Base-by-base conservation (phyloP, 2,113 vertebrate genomes). In the Atlantisia rogersi region DNA sequence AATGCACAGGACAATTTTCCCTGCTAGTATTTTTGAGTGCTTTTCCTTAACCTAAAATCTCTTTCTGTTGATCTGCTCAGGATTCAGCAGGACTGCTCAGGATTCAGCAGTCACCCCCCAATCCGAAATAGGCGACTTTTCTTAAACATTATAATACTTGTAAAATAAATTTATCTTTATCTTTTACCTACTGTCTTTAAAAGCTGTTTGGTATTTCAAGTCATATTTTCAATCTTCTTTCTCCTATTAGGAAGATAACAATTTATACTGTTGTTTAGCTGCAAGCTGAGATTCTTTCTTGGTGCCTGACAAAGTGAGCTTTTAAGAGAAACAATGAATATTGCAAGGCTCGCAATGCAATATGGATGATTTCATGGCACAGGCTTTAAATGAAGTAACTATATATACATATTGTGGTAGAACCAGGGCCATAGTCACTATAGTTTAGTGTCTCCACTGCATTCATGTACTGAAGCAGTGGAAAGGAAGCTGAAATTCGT, bases 291-390 rank as follows among this genome's bases (percentile, higher is more conserved):
- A 65, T 68, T 56, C 29, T 86, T 59, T 75, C 52, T n/a, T 59
- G 42, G 77, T 69, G 11, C 9, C 22, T 80, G 29, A 77, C 22
- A 60, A 81, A 80, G 14, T 25, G 12, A 77, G 21, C 22, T 82
- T 92, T 81, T n/a, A 81, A 71, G 19, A 69, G 29, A 55, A 94
- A 79, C 2, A 82, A 44, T 20, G 80, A 73, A 74, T 46, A 74
- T 12, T 56, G 24, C n/a, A 78, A 75, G 29, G 10, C 10, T 70
- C 14, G 26, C 31, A 60, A 18, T 35, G 20, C 18, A 78, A 63
- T 60, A 94, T 19, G 32, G 42, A 55, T 39, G 1, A 0, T 40
- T 28, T 65, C n/a, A 79, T 10, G 5, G 52, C 0, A 0, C 18
- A 55, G 29, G 44, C 44, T 71, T 90, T 67, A n/a, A 48, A 82